Conservation (phyloP, 2,888 invertebrate genomes). For the Mystacides longicornis region DNA sequence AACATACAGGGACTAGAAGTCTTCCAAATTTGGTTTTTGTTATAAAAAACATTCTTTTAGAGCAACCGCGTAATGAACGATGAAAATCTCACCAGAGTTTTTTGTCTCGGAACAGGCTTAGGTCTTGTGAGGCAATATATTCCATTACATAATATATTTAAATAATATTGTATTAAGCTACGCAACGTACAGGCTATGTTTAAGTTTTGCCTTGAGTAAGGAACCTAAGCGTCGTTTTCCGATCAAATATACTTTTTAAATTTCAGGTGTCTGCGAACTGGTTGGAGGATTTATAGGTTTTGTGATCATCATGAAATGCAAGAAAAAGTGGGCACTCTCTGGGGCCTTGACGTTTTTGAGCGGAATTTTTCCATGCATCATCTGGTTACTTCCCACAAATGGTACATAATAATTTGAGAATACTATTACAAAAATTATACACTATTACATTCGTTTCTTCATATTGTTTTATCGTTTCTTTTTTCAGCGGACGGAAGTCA, state of each 20-base stretch:
- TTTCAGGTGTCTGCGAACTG: constrained; percentile 37
- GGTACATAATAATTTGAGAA: constrained; percentile 30
- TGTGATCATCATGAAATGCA: constrained; percentile 34
- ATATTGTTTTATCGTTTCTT: not conserved
- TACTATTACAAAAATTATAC: not conserved
- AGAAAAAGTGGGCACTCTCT: constrained; percentile 37
- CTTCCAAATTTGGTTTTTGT: too few species aligned
- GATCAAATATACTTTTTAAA: not conserved
- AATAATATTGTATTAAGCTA: too few species aligned
- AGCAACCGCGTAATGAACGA: too few species aligned
- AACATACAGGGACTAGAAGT: too few species aligned
- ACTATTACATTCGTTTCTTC: not conserved
- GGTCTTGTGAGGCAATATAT: too few species aligned
- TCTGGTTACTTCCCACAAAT: constrained; percentile 35
- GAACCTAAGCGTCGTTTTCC: not conserved
- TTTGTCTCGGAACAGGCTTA: too few species aligned
- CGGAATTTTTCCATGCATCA: constrained; percentile 35
- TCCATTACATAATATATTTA: too few species aligned
- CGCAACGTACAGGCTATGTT: too few species aligned
- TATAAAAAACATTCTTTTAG: too few species aligned
- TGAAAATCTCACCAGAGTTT: too few species aligned
- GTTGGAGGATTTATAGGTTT: constrained; percentile 38
- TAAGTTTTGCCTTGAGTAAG: too few species aligned
- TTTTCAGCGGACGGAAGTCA: constrained; percentile 28
- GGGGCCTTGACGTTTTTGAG: constrained; percentile 36